Evolutionary conservation across 2,888 invertebrate genomes (phyloP).

Genomic region (Conus canariensis): DNA sequence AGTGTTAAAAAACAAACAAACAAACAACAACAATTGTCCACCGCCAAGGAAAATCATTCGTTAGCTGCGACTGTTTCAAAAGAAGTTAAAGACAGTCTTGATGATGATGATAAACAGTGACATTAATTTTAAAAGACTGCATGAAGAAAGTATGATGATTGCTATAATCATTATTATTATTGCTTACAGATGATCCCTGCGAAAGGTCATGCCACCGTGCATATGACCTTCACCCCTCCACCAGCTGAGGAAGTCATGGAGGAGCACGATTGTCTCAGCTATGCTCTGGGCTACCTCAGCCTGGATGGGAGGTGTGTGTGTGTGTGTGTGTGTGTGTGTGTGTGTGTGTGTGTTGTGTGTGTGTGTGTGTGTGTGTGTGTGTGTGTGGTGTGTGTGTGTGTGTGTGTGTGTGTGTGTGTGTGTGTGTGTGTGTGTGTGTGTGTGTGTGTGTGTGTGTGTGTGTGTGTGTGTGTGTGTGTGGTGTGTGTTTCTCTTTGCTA

Average conservation of each 20-base stretch:
- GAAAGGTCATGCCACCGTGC: conserved; percentile 61
- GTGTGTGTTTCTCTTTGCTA: neutral
- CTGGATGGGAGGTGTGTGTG: conserved; percentile 61
- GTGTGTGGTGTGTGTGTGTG: no score
- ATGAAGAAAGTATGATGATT: neutral
- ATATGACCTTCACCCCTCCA: conserved; percentile 70
- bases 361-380: no score
- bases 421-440: no score
- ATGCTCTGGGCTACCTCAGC: conserved; percentile 73
- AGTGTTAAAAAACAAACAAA: no score
- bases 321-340: neutral
- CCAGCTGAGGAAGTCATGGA: conserved; percentile 60
- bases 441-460: no score
- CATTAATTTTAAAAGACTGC: no score
- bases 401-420: neutral
- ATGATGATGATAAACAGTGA: no score
- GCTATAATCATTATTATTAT: neutral
- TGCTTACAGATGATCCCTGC: conserved; percentile 72
- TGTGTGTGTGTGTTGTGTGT: neutral
- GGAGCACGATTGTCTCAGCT: conserved; percentile 68
- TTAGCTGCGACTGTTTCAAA: no score
- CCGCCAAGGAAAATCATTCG: no score
- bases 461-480: no score
- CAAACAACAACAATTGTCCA: no score
- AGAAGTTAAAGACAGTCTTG: no score